These are phyloP conservation scores for Linnaemya tessellans DNA, from an alignment of 2,888 invertebrate genomes.

Conservation along the genomic window DNA sequence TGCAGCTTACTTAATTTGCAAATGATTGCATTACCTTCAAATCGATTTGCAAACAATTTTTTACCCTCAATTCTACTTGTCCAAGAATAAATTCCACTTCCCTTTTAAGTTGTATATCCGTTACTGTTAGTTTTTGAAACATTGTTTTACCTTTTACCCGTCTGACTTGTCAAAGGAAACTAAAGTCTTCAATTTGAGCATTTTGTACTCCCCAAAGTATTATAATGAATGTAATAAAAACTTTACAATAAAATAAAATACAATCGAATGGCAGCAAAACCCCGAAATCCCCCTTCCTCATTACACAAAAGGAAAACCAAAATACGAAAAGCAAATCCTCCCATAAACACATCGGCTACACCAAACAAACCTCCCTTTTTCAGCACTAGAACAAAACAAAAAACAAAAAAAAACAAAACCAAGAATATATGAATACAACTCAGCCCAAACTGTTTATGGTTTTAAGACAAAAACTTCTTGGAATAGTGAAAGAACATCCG, in stretches of 20 bases:
- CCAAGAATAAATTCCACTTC: background rate
- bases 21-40: conserved; percentile 32
- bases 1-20: conserved; percentile 24
- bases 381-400: conserved; percentile 12
- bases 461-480: conserved; percentile 49
- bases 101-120: conserved; percentile 13
- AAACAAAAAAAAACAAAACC: background rate
- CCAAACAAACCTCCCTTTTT: conserved; percentile 50
- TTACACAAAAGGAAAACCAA: conserved; percentile 26
- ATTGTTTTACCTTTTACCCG: conserved; percentile 28
- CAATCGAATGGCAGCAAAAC: conserved; percentile 51
- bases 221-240: conserved; percentile 71
- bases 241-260: conserved; percentile 67
- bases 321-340: conserved; percentile 48
- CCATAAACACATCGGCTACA: conserved; percentile 46
- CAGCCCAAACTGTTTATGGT: conserved; percentile 54
- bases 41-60: conserved; percentile 24
- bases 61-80: no score
- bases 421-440: background rate
- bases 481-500: conserved; percentile 26
- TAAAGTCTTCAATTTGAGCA: conserved; percentile 61
- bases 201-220: conserved; percentile 67
- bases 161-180: conserved; percentile 36
- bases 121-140: conserved; percentile 22
- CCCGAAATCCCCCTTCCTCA: background rate